Evolutionary conservation across 2,888 invertebrate species (phyloP), one percentile per base, ranked within the genome.

Genomic region (Agonopterix alstromeriana): DNA sequence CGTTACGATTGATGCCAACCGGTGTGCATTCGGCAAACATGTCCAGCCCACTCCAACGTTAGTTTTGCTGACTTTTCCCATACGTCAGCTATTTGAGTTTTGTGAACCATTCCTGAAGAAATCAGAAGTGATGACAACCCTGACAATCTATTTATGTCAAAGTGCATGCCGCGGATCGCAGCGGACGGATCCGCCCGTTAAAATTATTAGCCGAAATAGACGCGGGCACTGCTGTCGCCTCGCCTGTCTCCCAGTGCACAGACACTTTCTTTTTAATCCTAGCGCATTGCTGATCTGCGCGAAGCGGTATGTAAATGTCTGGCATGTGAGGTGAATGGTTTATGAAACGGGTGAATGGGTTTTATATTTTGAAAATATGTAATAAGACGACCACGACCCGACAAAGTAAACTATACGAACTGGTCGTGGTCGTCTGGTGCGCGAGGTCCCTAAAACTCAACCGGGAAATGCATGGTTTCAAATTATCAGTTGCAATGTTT

Each of bases 151-250:
- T 74, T 71, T 66, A 65, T 63, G 66, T 63, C 58, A 55, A 57
- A 60, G 54, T 65, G 63, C 64, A 65, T 66, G 60, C 61, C 60
- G 55, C 53, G 51, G 10, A 10, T 38, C 61, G 60, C 61, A 60
- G 55, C 48, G 61, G 61, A 51, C 53, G 55, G 58, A 51, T 11
- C 10, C 42, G 42, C 10, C 46, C 48, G 52, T 51, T 38, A 10
- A 38, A 27, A 27, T 27, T 5, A 27, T 27, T 27, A 38, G 64
- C 63, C 55, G 62, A 74, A 77, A 77, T 76, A 77, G 73, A 70
- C 49, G 57, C 60, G 60, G 59, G 48, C 53, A 48, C 45, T 50
- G 44, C 56, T 56, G 56, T 50, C 48, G 57, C 59, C 62, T 53
- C 38, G 36, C 44, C 50, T 47, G 10, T 10, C 12, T 12, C 45